Conservation (phyloP, 1,140 invertebrate species). For the Caenorhabditis latens region DNA sequence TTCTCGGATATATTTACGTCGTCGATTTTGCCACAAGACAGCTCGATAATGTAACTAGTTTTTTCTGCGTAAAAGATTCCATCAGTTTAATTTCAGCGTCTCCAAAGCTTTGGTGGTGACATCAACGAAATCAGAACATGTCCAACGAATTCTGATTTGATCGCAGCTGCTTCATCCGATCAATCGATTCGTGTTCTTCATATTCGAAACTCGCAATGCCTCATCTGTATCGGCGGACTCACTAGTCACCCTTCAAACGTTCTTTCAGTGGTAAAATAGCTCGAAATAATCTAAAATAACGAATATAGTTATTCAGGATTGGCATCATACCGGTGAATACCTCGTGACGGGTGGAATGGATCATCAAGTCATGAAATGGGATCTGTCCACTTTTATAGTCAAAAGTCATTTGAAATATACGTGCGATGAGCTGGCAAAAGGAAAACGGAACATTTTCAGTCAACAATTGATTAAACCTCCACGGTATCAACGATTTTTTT, state of each 20-base stretch:
- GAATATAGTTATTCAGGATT: constrained; percentile 40
- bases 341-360: constrained; percentile 28
- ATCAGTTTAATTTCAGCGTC: not conserved
- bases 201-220: not conserved
- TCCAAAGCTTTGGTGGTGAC: not conserved
- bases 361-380: constrained; percentile 45
- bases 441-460: not conserved
- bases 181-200: not conserved
- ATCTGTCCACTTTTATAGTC: not conserved
- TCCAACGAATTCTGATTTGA: not conserved
- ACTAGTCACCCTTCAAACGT: not conserved
- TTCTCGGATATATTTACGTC: not conserved
- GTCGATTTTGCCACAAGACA: not conserved
- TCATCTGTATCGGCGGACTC: not conserved
- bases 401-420: not conserved
- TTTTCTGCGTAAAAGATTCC: no score
- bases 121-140: not conserved
- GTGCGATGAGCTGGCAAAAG: not conserved
- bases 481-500: not conserved
- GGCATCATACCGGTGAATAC: constrained; percentile 1
- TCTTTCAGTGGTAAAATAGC: not conserved
- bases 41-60: not conserved
- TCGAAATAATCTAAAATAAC: not conserved
- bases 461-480: not conserved
- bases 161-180: not conserved